Conservation (phyloP, 2,113 vertebrate genomes). For the Podarcis muralis region DNA sequence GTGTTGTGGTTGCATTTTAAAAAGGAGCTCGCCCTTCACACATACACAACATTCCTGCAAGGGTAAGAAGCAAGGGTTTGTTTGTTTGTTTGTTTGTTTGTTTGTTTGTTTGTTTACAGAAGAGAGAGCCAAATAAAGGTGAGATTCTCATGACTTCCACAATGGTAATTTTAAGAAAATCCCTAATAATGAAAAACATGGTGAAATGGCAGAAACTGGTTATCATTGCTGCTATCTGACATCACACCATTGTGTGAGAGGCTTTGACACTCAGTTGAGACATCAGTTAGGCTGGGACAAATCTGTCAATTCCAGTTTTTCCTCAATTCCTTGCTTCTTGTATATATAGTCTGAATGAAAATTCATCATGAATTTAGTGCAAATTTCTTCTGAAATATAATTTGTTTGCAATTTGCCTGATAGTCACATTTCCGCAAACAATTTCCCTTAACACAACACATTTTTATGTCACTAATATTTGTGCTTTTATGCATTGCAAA, state of each 20-base stretch:
- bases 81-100: no score
- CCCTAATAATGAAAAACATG: not conserved
- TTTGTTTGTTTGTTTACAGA: not conserved
- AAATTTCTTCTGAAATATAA: no score
- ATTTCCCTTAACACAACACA: no score
- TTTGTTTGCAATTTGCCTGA: no score
- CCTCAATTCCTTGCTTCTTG: no score
- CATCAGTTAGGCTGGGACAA: not conserved
- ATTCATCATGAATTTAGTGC: no score
- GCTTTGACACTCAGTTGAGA: not conserved
- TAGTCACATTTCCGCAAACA: no score
- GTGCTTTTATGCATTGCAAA: no score
- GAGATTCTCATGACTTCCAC: constrained; percentile 1
- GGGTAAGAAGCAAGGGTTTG: not conserved
- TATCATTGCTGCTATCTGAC: not conserved
- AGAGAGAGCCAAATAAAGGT: not conserved
- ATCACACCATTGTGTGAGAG: not conserved
- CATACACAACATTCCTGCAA: not conserved
- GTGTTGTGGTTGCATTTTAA: not conserved
- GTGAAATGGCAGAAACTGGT: constrained; percentile 3
- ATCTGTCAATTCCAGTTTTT: not conserved
- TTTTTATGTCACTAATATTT: no score
- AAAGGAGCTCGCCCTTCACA: no score
- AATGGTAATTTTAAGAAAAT: constrained; percentile 13
- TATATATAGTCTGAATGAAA: no score